Base-by-base conservation (phyloP, 2,888 invertebrate species). In the Melanostoma mellinum region DNA sequence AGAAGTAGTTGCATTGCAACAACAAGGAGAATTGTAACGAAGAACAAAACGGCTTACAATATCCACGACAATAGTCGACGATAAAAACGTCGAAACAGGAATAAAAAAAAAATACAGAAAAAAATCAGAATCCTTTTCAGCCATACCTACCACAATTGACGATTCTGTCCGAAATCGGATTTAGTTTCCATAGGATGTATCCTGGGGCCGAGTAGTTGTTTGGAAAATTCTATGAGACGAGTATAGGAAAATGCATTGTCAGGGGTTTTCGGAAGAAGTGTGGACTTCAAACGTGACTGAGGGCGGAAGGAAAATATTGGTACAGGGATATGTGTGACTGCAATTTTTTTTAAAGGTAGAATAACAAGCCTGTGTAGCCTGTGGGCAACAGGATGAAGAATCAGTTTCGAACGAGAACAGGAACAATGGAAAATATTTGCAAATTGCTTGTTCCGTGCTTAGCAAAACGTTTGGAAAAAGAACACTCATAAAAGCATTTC, bases 111-210 rank as follows among this genome's bases (percentile, higher is more conserved):
- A 20, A 20, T 20, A 20, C 20, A 1, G 67, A 63, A 77, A 77
- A 67, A 80, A 55, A 20, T 20, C 20, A 44, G 6, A 46, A 61
- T 68, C 61, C 56, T 48, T 67, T 81, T 71, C 46, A 20, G 20
- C 1, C 20, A 20, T 61, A 77, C 61, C 81, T 67, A 68, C 76
- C 72, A 77, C 80, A 81, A 81, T 72, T 77, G 77, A 73, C 72
- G 77, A 77, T 61, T 68, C 81, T 73, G 81, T 68, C 77, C 68
- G 42, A 77, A 82, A 82, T 82, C 81, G 81, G 81, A 82, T 82
- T 82, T 72, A 63, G 72, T 68, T 73, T 73, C 61, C 55, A 72
- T 46, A 61, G 61, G 61, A 46, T 61, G 60, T 60, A 33, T 61
- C 61, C 61, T 61, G 4, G 20, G 61, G 55, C 36, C 40, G 30